Conservation (phyloP, 53 echinoderm and acorn worm species). For the Stichopus horrens region DNA sequence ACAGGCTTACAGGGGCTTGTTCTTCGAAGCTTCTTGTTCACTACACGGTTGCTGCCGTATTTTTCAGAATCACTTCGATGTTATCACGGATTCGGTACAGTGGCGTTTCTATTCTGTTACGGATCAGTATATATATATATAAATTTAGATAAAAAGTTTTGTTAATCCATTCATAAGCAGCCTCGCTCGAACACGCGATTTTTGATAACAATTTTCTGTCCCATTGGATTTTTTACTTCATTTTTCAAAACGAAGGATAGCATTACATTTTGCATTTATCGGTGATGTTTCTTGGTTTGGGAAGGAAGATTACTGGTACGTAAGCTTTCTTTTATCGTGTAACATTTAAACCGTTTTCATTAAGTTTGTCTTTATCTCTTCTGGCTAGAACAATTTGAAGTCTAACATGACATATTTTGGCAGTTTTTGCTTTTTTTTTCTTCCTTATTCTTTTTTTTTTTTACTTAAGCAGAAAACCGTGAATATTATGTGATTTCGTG, state of each 20-base stretch:
- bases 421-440: too few relatives aligned
- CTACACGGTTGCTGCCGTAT: background rate
- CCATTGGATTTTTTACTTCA: background rate
- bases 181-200: background rate
- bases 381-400: too few relatives aligned
- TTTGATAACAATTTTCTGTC: background rate
- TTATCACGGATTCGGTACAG: background rate
- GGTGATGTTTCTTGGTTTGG: constrained; percentile 3
- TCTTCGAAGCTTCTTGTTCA: background rate
- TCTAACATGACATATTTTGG: too few relatives aligned
- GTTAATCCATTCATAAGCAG: background rate
- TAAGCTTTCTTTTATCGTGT: background rate
- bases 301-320: background rate
- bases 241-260: background rate
- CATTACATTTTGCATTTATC: background rate
- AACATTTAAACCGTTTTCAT: too few relatives aligned
- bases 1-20: constrained; percentile 18
- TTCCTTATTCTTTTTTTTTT: too few relatives aligned
- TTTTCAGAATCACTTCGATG: background rate
- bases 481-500: too few relatives aligned
- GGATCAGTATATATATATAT: background rate
- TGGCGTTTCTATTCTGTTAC: background rate
- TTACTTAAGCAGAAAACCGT: too few relatives aligned
- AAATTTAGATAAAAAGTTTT: too few relatives aligned
- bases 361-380: too few relatives aligned